phyloP scores from a whole-genome alignment of 2,113 vertebrate species.

The Cyprinodon tularosa region DNA sequence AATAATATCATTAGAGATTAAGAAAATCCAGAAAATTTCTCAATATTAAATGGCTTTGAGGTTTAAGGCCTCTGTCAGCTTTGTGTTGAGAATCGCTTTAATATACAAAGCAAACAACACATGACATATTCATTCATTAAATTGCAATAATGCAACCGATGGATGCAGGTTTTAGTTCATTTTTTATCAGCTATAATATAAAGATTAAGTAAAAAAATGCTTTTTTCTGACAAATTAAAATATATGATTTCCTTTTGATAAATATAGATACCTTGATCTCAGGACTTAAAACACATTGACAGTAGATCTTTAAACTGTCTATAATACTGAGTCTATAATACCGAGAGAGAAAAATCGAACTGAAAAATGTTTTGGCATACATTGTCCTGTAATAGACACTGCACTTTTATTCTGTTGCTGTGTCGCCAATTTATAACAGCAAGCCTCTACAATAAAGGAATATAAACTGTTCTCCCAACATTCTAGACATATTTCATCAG shows the following conservation, averaged over 20 bases:
- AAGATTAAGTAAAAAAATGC: neutral
- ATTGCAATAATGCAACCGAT: neutral
- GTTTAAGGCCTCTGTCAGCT: neutral
- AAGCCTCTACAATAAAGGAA: neutral
- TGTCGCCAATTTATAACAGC: neutral
- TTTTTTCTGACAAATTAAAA: neutral
- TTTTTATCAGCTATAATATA: neutral
- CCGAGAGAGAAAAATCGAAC: neutral
- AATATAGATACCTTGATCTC: neutral
- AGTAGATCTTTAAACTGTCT: neutral
- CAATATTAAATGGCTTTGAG: neutral
- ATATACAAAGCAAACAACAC: neutral
- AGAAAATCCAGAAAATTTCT: neutral
- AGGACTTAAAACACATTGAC: too few species aligned
- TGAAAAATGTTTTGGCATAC: neutral
- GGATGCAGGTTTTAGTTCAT: neutral
- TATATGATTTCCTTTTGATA: neutral
- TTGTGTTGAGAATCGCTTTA: neutral
- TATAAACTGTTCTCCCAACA: neutral
- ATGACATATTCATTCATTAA: neutral
- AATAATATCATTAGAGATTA: neutral
- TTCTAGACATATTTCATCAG: neutral
- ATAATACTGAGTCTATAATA: neutral
- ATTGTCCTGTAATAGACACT: neutral
- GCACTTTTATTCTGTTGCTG: neutral